Evolutionary conservation across 2,888 invertebrate species (phyloP).

Genomic region (Drosophila maculinotata): DNA sequence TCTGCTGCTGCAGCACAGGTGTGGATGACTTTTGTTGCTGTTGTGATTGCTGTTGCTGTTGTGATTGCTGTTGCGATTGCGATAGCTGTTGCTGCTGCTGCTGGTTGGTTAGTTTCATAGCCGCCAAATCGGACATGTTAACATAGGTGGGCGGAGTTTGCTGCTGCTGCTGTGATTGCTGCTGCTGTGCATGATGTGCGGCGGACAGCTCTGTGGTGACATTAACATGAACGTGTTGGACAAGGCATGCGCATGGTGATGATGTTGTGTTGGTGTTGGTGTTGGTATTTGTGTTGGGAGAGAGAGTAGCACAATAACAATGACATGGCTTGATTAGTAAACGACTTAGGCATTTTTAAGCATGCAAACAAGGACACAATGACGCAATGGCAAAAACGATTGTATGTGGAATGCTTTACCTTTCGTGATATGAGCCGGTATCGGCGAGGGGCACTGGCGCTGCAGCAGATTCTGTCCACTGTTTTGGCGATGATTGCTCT

Average conservation of each 20-base stretch:
- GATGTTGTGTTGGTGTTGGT: constrained; percentile 22
- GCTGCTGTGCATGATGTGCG: constrained; percentile 83
- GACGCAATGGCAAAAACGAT: neutral
- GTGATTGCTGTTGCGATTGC: constrained; percentile 61
- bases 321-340: constrained; percentile 71
- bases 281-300: constrained; percentile 27
- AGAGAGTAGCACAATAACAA: constrained; percentile 51
- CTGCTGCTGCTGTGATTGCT: constrained; percentile 58
- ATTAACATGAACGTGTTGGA: constrained; percentile 51
- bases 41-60: constrained; percentile 49
- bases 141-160: constrained; percentile 92
- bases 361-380: constrained; percentile 67
- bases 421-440: constrained; percentile 92
- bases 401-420: constrained; percentile 84
- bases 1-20: constrained; percentile 86
- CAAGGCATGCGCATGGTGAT: constrained; percentile 67
- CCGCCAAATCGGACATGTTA: constrained; percentile 96
- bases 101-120: constrained; percentile 89
- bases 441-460: constrained; percentile 88
- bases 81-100: constrained; percentile 77
- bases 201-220: constrained; percentile 80
- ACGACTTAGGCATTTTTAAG: constrained; percentile 54
- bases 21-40: constrained; percentile 59
- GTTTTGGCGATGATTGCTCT: constrained; percentile 83
- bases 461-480: constrained; percentile 83